These are phyloP conservation scores for Gymnosoma rotundatum DNA, from an alignment of 2,888 invertebrate species.

Conservation along the genomic window DNA sequence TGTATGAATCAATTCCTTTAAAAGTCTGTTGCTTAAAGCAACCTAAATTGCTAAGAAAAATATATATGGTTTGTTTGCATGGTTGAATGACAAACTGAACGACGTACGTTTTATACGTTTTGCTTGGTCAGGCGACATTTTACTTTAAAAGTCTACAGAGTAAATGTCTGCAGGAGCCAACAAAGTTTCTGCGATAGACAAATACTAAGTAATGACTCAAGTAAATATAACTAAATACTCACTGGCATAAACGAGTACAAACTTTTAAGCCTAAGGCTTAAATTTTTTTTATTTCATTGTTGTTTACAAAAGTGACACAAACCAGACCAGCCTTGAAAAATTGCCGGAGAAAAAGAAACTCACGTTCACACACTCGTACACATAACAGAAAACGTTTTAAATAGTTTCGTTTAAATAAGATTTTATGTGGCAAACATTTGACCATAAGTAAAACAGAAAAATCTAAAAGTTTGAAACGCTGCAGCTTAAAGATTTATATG, in stretches of 20 bases:
- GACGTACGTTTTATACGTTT: constrained; percentile 28
- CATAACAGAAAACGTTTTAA: neutral
- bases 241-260: constrained; percentile 24
- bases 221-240: constrained; percentile 44
- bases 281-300: constrained; percentile 35
- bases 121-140: constrained; percentile 62
- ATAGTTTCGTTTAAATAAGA: constrained; percentile 31
- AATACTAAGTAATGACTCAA: constrained; percentile 51
- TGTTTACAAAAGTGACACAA: constrained; percentile 55
- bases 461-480: neutral
- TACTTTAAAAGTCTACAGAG: constrained; percentile 13
- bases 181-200: constrained; percentile 47
- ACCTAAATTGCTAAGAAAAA: constrained; percentile 8
- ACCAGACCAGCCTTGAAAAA: constrained; percentile 59
- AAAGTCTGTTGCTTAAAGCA: constrained; percentile 4
- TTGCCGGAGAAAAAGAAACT: neutral
- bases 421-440: constrained; percentile 17
- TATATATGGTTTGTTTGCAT: constrained; percentile 53
- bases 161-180: constrained; percentile 19
- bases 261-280: constrained; percentile 38
- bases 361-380: neutral
- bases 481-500: constrained; percentile 11
- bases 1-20: constrained; percentile 30
- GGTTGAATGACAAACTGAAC: constrained; percentile 37
- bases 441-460: neutral